Conservation (phyloP, 2,113 vertebrate genomes). For the Talpa occidentalis region DNA sequence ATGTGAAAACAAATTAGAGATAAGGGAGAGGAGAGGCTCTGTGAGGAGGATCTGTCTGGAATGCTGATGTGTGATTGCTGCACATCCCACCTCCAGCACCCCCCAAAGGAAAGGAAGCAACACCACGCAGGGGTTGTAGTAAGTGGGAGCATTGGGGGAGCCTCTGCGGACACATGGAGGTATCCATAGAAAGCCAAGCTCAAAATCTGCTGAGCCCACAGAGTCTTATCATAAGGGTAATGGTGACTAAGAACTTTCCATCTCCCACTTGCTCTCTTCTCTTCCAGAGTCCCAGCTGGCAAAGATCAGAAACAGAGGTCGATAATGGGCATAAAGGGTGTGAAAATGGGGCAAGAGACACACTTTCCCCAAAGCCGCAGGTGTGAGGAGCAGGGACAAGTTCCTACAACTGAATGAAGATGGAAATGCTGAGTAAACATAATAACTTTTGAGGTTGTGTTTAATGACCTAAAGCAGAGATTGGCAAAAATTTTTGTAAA, state of each 20-base stretch:
- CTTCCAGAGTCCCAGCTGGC: background rate
- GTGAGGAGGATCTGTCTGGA: background rate
- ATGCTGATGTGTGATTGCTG: background rate
- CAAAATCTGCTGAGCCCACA: background rate
- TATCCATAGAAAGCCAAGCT: background rate
- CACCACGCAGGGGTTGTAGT: rapidly evolving
- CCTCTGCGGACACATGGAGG: background rate
- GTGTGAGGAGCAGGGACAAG: background rate
- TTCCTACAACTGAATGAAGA: background rate
- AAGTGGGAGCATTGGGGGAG: background rate
- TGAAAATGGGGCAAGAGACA: background rate
- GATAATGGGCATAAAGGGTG: background rate
- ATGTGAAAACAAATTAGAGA: background rate
- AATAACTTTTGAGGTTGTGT: background rate
- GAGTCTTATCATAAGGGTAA: background rate
- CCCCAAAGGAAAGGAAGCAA: background rate
- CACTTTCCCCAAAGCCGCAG: background rate
- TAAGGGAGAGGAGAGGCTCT: background rate
- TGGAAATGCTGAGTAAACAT: background rate
- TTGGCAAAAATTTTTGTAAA: background rate
- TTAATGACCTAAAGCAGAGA: background rate
- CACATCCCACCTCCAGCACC: background rate
- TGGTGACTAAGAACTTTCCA: background rate
- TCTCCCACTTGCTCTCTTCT: background rate
- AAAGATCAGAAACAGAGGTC: background rate